Evolutionary conservation across 2,797 vertebrate genomes (phyloP), one percentile per base, ranked within the genome.

Genomic region (Coluber constrictor): DNA sequence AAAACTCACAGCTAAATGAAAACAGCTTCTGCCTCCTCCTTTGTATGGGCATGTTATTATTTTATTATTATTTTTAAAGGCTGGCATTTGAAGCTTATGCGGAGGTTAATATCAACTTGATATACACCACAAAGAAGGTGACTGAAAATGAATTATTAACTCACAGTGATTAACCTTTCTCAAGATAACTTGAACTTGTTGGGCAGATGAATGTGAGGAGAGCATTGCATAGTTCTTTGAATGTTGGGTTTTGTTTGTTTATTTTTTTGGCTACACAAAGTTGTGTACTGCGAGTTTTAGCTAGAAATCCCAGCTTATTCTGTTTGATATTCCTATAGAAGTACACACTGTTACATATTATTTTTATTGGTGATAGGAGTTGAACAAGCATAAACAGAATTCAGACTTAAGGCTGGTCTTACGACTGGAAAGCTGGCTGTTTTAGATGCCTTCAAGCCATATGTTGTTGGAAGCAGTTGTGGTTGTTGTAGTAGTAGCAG

Each of bases 91-190:
- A 89, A 94, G 94, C 96, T 96, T 94, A 59, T 92, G 90, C 94
- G 90, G 94, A 94, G 87, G 83, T 51, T 94, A 92, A 54, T 89
- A 95, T 93, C 83, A 91, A 87, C 90, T 94, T 91, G 60, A 93
- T 95, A 59, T 57, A 90, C 89, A 86, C 32, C 92, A 86, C 86
- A 93, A 95, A 95, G 96, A 96, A 37, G 51, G 60, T 90, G 90
- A 57, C 86, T 91, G 25, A 90, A 93, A 91, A 95, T 94, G 89
- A 96, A 95, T 96, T 96, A 95, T 96, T 96, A 96, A 97, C 92
- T 93, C 43, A 29, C 70, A 94, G 94, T 55, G 93, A 96, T 95
- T 95, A 90, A 93, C 86, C 60, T 95, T 95, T 96, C 86, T 92
- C 4, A 57, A 93, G 74, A 92, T 90, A 74, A 51, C 74, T 91